Evolutionary conservation across 2,113 vertebrate species (phyloP).

Genomic region (Halichoerus grypus): DNA sequence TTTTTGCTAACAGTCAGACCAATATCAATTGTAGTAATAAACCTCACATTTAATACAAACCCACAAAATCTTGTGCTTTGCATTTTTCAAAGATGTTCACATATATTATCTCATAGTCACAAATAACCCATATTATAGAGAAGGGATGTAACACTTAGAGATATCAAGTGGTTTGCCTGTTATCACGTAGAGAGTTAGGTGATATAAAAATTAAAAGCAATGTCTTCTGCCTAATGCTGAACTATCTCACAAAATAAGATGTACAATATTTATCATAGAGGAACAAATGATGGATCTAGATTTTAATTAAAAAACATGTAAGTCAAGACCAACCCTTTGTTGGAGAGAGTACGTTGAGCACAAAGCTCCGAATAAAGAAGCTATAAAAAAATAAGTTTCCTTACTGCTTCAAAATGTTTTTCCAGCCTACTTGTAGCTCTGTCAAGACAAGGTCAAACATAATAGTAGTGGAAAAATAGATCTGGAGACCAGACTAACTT

Average conservation of each 20-base stretch:
- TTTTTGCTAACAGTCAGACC: not conserved
- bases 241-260: conserved; percentile 8
- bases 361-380: conserved; percentile 23
- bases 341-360: not conserved
- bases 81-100: conserved; percentile 16
- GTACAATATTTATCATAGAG: not conserved
- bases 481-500: not conserved
- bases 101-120: not conserved
- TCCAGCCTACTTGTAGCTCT: not conserved
- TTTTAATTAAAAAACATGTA: conserved; percentile 24
- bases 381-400: conserved; percentile 2
- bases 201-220: conserved; percentile 44
- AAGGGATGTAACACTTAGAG: not conserved
- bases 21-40: conserved; percentile 46
- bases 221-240: not conserved
- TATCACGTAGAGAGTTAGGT: not conserved
- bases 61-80: not conserved
- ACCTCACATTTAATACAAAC: conserved; percentile 7
- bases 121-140: not conserved
- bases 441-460: not conserved
- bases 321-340: not conserved
- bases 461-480: not conserved
- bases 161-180: not conserved
- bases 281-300: not conserved
- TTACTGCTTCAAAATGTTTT: conserved; percentile 38